These are phyloP conservation scores for Pristionchus arcanus DNA, from an alignment of 2,888 invertebrate genomes.

Conservation along the genomic window DNA sequence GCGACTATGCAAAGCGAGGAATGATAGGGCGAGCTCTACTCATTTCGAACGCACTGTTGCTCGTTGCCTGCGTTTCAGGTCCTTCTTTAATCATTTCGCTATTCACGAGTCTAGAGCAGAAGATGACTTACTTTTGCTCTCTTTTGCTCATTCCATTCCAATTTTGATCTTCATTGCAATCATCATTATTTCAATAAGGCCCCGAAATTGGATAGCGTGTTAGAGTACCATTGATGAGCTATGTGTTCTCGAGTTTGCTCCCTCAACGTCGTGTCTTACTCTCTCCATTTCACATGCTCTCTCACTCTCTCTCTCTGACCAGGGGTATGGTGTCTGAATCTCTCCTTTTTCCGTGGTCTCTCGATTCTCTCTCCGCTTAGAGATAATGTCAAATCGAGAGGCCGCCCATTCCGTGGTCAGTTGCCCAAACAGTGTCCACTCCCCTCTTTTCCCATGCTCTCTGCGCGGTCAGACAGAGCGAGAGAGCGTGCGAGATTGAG, in stretches of 20 bases:
- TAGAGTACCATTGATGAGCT: not conserved
- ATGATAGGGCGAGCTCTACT: no score
- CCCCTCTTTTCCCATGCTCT: not conserved
- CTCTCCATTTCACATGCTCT: not conserved
- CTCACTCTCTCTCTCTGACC: not conserved
- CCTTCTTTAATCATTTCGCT: no score
- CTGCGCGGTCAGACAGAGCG: not conserved
- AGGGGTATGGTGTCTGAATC: not conserved
- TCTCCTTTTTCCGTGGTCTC: not conserved
- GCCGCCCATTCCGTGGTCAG: not conserved
- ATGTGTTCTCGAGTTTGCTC: not conserved
- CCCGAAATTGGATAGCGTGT: no score
- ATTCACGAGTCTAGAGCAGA: no score
- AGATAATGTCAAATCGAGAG: not conserved
- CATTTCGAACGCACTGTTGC: no score
- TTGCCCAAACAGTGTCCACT: conserved; percentile 17
- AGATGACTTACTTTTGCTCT: no score
- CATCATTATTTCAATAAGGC: no score
- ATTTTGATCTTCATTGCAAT: no score
- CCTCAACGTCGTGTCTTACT: not conserved
- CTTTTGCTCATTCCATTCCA: no score
- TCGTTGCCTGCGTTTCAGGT: no score
- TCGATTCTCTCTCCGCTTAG: not conserved
- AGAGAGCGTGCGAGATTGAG: not conserved
- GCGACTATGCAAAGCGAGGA: no score